These are phyloP conservation scores for Polyergus mexicanus DNA, from an alignment of 1,140 invertebrate species.

Conservation along the genomic window DNA sequence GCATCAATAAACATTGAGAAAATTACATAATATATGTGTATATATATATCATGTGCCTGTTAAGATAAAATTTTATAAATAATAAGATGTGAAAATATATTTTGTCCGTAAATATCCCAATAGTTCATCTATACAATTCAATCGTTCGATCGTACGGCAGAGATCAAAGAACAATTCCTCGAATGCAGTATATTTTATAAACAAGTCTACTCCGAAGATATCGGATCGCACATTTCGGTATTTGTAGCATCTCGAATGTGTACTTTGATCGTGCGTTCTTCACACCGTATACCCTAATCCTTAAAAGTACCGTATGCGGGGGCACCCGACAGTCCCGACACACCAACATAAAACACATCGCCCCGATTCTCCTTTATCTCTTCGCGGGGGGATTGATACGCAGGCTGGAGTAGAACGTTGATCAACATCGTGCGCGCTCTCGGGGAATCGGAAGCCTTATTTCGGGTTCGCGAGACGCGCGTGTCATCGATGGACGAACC, in stretches of 20 bases:
- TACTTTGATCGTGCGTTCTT: not conserved
- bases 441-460: not conserved
- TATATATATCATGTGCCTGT: too few relatives aligned
- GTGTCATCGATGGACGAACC: not conserved
- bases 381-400: not conserved
- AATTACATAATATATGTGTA: too few relatives aligned
- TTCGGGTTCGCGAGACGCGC: not conserved
- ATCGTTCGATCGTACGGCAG: too few relatives aligned
- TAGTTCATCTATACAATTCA: too few relatives aligned
- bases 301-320: not conserved
- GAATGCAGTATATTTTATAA: not conserved
- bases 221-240: not conserved
- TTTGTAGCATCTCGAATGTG: not conserved
- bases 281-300: not conserved
- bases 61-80: too few relatives aligned
- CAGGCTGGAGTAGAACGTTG: not conserved
- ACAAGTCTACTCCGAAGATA: not conserved
- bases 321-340: not conserved
- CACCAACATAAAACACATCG: not conserved
- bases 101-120: too few relatives aligned
- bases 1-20: too few relatives aligned
- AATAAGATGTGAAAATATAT: too few relatives aligned
- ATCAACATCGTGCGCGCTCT: slow-evolving; percentile 4
- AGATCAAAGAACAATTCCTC: not conserved
- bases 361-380: not conserved